These are phyloP conservation scores for Glyptemys insculpta DNA, from an alignment of 2,797 vertebrate genomes.

Conservation along the genomic window DNA sequence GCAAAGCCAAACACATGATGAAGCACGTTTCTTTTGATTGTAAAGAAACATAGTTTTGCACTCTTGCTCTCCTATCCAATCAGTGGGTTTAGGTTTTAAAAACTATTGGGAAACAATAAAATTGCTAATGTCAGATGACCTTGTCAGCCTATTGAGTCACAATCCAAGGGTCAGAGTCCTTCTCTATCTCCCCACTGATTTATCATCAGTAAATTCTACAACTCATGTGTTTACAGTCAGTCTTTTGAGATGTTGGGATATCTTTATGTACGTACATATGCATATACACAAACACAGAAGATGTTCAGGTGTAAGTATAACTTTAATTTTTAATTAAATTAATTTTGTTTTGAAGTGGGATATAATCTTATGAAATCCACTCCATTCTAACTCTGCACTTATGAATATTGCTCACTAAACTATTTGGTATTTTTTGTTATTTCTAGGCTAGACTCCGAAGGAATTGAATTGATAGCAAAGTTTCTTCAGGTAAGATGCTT, in stretches of 20 bases:
- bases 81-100: neutral
- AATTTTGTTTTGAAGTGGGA: neutral
- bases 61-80: neutral
- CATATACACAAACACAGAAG: neutral
- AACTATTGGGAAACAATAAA: neutral
- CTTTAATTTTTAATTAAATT: neutral
- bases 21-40: neutral
- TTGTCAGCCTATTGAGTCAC: neutral
- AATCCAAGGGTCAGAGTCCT: neutral
- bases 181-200: neutral
- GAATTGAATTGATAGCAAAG: slow-evolving; percentile 94
- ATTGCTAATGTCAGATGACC: neutral
- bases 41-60: neutral
- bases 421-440: slow-evolving; percentile 15
- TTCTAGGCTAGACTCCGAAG: slow-evolving; percentile 94
- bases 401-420: neutral
- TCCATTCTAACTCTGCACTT: neutral
- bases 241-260: neutral
- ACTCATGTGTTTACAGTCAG: neutral
- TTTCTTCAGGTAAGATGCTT: slow-evolving; percentile 93
- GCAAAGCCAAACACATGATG: neutral
- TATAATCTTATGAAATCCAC: neutral
- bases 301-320: neutral
- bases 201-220: neutral
- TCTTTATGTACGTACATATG: neutral